A percentile compares a stretch with the other conserved stretches of the same genome.
Evolutionary conservation across 2,888 invertebrate genomes (phyloP).

Genomic region (Chelonus formosanus): DNA sequence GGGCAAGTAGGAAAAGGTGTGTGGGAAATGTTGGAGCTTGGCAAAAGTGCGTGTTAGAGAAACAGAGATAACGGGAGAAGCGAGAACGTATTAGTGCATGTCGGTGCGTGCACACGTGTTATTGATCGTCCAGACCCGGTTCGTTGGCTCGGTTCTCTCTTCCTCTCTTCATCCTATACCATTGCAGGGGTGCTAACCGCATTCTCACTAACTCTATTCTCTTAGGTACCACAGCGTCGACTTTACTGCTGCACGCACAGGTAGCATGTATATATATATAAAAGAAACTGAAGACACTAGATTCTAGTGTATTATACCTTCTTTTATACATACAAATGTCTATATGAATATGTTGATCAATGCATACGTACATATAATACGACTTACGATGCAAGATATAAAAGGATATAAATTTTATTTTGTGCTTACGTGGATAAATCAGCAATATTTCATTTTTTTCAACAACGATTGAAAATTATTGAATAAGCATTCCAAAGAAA

Average conservation of each 20-base stretch:
- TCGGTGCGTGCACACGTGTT: slow-evolving; percentile 63
- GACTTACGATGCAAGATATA: no score
- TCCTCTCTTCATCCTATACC: slow-evolving; percentile 3
- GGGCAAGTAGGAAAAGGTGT: slow-evolving; percentile 24
- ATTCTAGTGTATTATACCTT: background rate
- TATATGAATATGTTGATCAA: background rate
- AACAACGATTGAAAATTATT: no score
- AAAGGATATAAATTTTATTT: no score
- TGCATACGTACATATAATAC: no score
- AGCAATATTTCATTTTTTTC: no score
- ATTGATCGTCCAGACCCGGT: slow-evolving; percentile 58
- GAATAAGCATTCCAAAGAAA: no score
- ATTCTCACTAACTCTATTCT: slow-evolving; percentile 58
- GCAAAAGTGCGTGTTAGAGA: slow-evolving; percentile 31
- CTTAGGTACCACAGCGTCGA: slow-evolving; percentile 41
- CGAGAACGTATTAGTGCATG: slow-evolving; percentile 47
- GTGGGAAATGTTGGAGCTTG: slow-evolving; percentile 17
- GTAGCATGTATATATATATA: background rate
- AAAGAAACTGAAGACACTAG: slow-evolving; percentile 10
- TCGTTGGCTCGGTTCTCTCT: slow-evolving; percentile 32
- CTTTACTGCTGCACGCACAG: slow-evolving; percentile 14
- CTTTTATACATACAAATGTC: slow-evolving; percentile 18
- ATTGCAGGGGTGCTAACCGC: slow-evolving; percentile 54
- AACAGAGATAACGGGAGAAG: slow-evolving; percentile 10
- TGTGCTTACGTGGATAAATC: no score